Evolutionary conservation across 23 tunicate species (phyloP), one percentile per base, ranked within the genome.

Genomic region (Botrylloides violaceus): DNA sequence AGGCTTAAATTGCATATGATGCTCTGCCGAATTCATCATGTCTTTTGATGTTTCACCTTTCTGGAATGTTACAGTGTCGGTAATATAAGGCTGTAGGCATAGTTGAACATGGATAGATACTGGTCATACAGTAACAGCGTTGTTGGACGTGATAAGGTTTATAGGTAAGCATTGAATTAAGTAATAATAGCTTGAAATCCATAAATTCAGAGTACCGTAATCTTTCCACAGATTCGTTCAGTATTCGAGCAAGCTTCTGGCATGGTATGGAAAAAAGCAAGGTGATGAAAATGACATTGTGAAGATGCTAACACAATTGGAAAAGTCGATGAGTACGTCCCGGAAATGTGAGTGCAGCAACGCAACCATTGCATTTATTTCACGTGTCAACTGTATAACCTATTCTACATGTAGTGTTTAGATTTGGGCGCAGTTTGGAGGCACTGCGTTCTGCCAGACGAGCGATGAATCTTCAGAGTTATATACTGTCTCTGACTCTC

Each of bases 371-470:
- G 21, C 22, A 60, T 60, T n/a, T n/a, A n/a, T n/a, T n/a, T n/a
- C n/a, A n/a, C n/a, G n/a, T 19, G 58, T 49, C 20, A 20, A 20
- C 20, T 20, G 0, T 49, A 22, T 19, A 49, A 43, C 25, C 21
- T 68, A 68, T 30, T 18, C 5, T 77, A 27, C 34, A 60, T 62
- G 20, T 58, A 87, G 95, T 90, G 74, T 90, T 90, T 27, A 36
- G 97, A 30, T 78, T 90, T 56, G 97, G 97, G 4, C 76, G 81
- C 27, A 80, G 72, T 48, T 19, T 83, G 34, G 83, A 90, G 36
- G 59, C 83, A 28, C 55, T 90, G 6, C 59, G 71, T 12, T 56
- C 83, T 22, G 97, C 97, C 5, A 81, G 74, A 59, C 66, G 61
- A n/a, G 66, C 82, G 4, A 75, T 90, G 19, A 56, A 83, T 73